These are phyloP conservation scores for Drosophila pectinifera DNA, from an alignment of 1,140 invertebrate genomes.

Conservation along the genomic window DNA sequence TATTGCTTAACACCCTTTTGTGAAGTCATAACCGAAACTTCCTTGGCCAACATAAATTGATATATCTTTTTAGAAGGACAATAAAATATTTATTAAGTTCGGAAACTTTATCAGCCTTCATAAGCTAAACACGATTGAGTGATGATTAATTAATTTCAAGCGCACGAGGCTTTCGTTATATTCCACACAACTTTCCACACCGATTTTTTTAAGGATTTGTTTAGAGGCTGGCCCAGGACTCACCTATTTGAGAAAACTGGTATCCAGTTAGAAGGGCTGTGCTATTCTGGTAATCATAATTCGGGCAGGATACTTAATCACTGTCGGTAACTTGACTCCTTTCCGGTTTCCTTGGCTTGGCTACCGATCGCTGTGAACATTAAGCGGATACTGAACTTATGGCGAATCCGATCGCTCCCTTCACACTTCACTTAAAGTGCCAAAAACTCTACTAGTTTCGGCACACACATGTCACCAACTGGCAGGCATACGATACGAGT, in stretches of 20 bases:
- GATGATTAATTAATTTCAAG: neutral
- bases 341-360: neutral
- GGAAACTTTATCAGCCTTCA: neutral
- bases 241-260: slow-evolving; percentile 38
- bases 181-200: too few species aligned
- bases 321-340: slow-evolving; percentile 3
- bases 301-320: slow-evolving; percentile 1
- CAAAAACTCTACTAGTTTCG: slow-evolving; percentile 78
- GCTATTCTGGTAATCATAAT: slow-evolving; percentile 71
- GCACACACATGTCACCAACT: slow-evolving; percentile 66
- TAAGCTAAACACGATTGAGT: neutral
- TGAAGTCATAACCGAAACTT: slow-evolving; percentile 5
- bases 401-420: slow-evolving; percentile 45
- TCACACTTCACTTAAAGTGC: slow-evolving; percentile 73
- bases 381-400: slow-evolving; percentile 74
- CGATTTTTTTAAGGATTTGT: neutral
- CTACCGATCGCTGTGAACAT: slow-evolving; percentile 60
- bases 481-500: slow-evolving; percentile 31
- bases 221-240: slow-evolving; percentile 11
- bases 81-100: slow-evolving; percentile 14
- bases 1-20: slow-evolving; percentile 1
- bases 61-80: slow-evolving; percentile 12
- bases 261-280: slow-evolving; percentile 53
- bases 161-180: too few species aligned
- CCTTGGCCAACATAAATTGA: neutral